These are phyloP conservation scores for Hypanus sabinus DNA, from an alignment of 2,113 vertebrate species.

Conservation along the genomic window DNA sequence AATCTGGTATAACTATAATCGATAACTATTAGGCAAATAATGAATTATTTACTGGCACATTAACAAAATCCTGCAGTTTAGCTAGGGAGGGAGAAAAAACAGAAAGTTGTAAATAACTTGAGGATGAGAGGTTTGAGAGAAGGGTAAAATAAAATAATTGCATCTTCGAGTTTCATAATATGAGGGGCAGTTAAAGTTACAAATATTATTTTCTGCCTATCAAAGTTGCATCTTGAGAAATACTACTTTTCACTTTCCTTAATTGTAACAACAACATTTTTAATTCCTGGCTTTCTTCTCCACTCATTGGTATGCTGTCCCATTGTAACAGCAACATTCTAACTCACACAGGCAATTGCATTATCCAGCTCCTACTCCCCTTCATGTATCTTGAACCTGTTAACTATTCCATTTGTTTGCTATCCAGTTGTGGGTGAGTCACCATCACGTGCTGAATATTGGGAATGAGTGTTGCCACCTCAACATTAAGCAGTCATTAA, in stretches of 20 bases:
- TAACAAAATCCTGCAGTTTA: background rate
- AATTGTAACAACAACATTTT: background rate
- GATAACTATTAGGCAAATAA: background rate
- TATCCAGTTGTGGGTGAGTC: background rate
- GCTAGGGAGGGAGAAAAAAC: background rate
- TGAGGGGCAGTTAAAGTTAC: background rate
- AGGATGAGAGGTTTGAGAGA: background rate
- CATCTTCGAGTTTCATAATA: background rate
- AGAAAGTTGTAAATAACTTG: background rate
- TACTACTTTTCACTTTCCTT: background rate
- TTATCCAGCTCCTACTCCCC: background rate
- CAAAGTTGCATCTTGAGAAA: background rate
- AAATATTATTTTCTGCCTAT: background rate
- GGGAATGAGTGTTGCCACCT: background rate
- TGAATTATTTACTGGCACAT: background rate
- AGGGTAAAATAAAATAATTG: background rate
- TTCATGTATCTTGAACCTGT: background rate
- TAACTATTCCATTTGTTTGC: background rate
- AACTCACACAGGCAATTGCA: background rate
- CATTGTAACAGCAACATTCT: background rate
- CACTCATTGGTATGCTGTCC: background rate
- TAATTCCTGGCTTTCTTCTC: background rate
- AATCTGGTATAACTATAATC: background rate
- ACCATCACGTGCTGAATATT: background rate
- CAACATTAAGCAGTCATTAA: no score